Conservation (phyloP, 2,888 invertebrate genomes). For the Brassicogethes aeneus region DNA sequence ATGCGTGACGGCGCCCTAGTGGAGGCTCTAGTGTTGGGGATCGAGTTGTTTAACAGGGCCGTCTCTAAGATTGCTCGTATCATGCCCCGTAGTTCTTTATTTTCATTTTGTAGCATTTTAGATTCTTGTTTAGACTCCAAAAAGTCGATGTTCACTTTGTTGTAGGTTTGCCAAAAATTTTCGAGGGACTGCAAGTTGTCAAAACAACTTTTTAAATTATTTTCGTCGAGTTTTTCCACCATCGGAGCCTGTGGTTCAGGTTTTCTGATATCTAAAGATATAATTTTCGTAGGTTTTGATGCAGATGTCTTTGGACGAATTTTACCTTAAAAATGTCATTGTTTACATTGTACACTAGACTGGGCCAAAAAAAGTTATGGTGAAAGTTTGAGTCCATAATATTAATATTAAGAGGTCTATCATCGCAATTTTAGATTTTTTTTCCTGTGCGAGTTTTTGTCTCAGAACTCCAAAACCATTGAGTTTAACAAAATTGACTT, state of each 20-base stretch:
- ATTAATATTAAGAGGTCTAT: too few relatives aligned
- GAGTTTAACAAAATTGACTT: too few relatives aligned
- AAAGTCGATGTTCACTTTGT: conserved; percentile 39
- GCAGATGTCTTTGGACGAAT: too few relatives aligned
- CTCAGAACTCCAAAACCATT: too few relatives aligned
- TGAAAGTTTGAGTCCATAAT: too few relatives aligned
- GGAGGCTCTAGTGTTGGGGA: conserved; percentile 20
- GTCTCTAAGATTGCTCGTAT: conserved; percentile 36
- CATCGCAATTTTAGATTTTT: too few relatives aligned
- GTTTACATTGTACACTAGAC: too few relatives aligned
- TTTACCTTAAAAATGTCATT: too few relatives aligned
- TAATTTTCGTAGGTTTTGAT: too few relatives aligned
- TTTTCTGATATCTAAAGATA: not conserved
- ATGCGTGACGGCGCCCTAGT: conserved; percentile 22
- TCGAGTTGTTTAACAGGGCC: conserved; percentile 23
- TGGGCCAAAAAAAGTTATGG: too few relatives aligned
- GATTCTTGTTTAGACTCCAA: conserved; percentile 40
- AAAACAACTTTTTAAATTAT: conserved; percentile 18
- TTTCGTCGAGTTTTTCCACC: not conserved
- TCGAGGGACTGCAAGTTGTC: conserved; percentile 35
- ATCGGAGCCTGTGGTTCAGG: not conserved
- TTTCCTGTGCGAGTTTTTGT: too few relatives aligned
- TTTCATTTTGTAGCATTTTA: conserved; percentile 40
- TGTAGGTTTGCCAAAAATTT: conserved; percentile 46
- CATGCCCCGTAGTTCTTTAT: conserved; percentile 37